Conservation (phyloP, 2,888 invertebrate genomes). For the Malthinus flaveolus region DNA sequence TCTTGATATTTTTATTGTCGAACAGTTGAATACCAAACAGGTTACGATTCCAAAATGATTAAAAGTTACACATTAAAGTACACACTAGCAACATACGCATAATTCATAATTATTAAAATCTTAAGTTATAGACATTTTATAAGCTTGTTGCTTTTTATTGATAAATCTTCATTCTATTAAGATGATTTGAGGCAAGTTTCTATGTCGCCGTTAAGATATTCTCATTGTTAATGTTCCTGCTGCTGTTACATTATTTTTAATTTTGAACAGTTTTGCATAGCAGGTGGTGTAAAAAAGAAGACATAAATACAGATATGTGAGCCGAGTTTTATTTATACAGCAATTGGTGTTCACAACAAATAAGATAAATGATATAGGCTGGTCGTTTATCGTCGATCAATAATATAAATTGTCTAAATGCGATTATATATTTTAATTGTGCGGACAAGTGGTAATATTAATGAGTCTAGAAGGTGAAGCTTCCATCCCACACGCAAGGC, state of each 20-base stretch:
- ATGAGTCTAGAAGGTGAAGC: slow-evolving; percentile 47
- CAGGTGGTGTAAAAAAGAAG: slow-evolving; percentile 38
- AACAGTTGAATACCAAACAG: too few species aligned
- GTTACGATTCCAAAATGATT: too few species aligned
- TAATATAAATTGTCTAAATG: slow-evolving; percentile 56
- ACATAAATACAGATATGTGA: slow-evolving; percentile 37
- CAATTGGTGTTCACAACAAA: slow-evolving; percentile 42
- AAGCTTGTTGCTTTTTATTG: slow-evolving; percentile 6
- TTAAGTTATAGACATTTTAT: slow-evolving; percentile 1
- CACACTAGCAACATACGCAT: too few species aligned
- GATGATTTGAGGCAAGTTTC: slow-evolving; percentile 15
- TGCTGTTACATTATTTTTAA: slow-evolving; percentile 30
- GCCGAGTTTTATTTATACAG: slow-evolving; percentile 40
- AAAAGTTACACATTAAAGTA: too few species aligned
- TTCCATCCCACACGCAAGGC: slow-evolving; percentile 48
- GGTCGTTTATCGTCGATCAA: slow-evolving; percentile 54
- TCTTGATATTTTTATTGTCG: too few species aligned
- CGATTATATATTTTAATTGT: slow-evolving; percentile 57
- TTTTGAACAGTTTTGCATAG: slow-evolving; percentile 31
- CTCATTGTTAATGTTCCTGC: slow-evolving; percentile 24
- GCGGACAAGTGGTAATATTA: slow-evolving; percentile 55
- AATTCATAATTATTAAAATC: not conserved
- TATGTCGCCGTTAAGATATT: slow-evolving; percentile 15
- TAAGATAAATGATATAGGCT: slow-evolving; percentile 49
- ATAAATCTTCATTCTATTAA: slow-evolving; percentile 14